Evolutionary conservation across 1,140 invertebrate genomes (phyloP).

Genomic region (Drosophila chauvacae): DNA sequence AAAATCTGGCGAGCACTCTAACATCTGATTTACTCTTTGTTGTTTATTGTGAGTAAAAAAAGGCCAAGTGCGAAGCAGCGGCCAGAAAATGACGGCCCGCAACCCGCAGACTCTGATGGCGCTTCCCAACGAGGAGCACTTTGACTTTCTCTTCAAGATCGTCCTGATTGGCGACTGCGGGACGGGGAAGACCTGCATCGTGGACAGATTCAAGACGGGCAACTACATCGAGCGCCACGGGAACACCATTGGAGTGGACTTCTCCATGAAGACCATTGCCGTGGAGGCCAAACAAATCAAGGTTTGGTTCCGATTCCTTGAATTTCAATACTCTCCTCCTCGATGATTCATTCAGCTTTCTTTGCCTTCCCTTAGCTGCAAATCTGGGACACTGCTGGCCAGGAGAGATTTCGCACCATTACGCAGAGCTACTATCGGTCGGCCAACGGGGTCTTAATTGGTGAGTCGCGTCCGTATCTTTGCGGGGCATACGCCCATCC

Average conservation of each 20-base stretch:
- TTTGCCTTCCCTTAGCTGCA: slow-evolving; percentile 85
- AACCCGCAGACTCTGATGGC: slow-evolving; percentile 86
- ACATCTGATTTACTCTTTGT: slow-evolving; percentile 23
- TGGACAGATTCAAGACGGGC: slow-evolving; percentile 96
- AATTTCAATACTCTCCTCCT: neutral
- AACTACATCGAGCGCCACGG: slow-evolving; percentile 96
- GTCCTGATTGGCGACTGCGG: slow-evolving; percentile 92
- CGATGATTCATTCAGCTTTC: neutral
- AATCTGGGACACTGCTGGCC: slow-evolving; percentile 97
- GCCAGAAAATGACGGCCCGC: slow-evolving; percentile 85
- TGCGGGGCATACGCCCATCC: slow-evolving; percentile 49
- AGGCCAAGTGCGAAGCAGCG: slow-evolving; percentile 26
- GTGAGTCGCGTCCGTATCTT: slow-evolving; percentile 86
- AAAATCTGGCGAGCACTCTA: neutral
- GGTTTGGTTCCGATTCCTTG: slow-evolving; percentile 85
- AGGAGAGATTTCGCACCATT: slow-evolving; percentile 96
- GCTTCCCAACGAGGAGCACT: slow-evolving; percentile 87
- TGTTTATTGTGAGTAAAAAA: slow-evolving; percentile 21
- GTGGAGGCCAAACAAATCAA: slow-evolving; percentile 97
- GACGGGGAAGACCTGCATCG: slow-evolving; percentile 93
- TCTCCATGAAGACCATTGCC: slow-evolving; percentile 97
- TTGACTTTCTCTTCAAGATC: slow-evolving; percentile 92
- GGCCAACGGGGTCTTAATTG: slow-evolving; percentile 95
- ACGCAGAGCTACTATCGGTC: slow-evolving; percentile 97
- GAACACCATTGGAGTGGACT: slow-evolving; percentile 98